Base-by-base conservation (phyloP, 2,797 vertebrate species). In the Botia almorhae region DNA sequence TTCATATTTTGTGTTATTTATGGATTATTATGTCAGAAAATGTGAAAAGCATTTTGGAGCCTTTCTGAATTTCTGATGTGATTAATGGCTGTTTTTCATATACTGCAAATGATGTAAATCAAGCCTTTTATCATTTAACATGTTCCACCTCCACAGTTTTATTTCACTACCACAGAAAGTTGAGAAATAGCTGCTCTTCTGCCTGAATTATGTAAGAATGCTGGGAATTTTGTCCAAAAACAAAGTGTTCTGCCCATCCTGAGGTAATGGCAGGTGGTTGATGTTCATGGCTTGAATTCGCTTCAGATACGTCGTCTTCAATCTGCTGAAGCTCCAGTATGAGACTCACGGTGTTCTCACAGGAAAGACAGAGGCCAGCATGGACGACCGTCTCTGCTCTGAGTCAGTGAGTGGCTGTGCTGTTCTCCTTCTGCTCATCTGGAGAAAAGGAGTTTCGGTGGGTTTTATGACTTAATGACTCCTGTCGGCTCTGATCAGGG, bases 381-480 rank as follows among this genome's bases (percentile, higher is more conserved):
- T 11, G 60, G 48, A 64, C 29, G 53, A 80, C 78, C 76, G 48
- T 83, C 78, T 67, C 43, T 74, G 19, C 51, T 72, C 79, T 56
- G 84, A 46, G 43, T n/a, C n/a, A n/a, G n/a, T 46, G 43, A 86
- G 88, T 88, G 85, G 87, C 85, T 87, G 87, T 79, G 72, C 87
- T 86, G 87, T 78, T 72, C 83, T 87, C 86, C 67, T 77, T 82
- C 76, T 71, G 74, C 86, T 91, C 86, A 87, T 88, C 86, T 85
- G 85, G 83, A 77, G 69, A 84, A 84, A 79, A 85, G 85, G 85
- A 88, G 86, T 81, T 90, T 89, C 83, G 87, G 69, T 80, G 83
- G 87, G 91, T 92, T 80, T 92, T 90, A 90, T 91, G 87, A 88
- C 90, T 91, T 91, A 91, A 90, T 90, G 80, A 87, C 86, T 85